Evolutionary conservation across 2,797 vertebrate species (phyloP).

Genomic region (Fringilla coelebs): DNA sequence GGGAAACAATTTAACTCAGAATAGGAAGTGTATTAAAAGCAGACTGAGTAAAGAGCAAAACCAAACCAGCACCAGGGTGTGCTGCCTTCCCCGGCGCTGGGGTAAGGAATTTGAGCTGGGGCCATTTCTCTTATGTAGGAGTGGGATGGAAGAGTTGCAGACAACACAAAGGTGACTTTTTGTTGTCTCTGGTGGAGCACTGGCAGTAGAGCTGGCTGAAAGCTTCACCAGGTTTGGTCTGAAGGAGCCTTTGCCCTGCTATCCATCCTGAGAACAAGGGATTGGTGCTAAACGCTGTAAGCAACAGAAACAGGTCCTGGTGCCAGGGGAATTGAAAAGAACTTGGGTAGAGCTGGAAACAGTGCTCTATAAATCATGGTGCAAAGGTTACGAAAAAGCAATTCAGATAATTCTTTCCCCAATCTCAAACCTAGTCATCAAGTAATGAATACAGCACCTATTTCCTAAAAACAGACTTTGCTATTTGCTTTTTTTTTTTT

Average conservation of each 20-base stretch:
- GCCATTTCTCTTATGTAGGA: neutral
- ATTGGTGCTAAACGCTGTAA: neutral
- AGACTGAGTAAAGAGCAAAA: neutral
- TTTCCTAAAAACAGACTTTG: neutral
- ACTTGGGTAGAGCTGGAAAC: neutral
- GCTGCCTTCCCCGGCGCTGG: neutral
- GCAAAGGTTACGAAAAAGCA: neutral
- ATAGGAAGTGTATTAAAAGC: neutral
- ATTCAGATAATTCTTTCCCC: neutral
- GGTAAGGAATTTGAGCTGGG: neutral
- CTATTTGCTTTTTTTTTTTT: neutral
- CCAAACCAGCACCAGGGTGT: neutral
- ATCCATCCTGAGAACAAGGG: neutral
- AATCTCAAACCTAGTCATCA: neutral
- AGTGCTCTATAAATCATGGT: neutral
- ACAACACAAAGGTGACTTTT: constrained; percentile 30
- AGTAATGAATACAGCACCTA: neutral
- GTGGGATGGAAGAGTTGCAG: neutral
- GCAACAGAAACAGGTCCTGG: neutral
- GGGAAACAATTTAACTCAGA: neutral
- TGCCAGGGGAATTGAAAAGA: neutral
- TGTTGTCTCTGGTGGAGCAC: constrained; percentile 23
- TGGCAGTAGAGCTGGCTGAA: neutral
- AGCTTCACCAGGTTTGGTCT: neutral
- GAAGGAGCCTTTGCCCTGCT: neutral